Base-by-base conservation (phyloP, 1,140 invertebrate genomes). In the Temnothorax nylanderi region DNA sequence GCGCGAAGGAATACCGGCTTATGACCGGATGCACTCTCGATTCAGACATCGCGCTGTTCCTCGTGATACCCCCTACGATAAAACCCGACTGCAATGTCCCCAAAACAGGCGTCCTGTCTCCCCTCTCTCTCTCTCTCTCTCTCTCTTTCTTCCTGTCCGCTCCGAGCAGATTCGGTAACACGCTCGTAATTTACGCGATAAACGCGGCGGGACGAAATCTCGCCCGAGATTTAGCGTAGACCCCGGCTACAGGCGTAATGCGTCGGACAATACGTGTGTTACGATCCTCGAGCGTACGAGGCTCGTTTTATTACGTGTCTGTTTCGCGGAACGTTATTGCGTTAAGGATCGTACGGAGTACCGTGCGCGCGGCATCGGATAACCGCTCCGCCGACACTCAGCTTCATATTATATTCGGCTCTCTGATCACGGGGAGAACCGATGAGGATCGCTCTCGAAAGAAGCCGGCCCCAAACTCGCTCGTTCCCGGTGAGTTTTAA, bases 1-100 rank as follows among this genome's bases (percentile, higher is more conserved):
- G 90, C 85, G 56, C 76, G 78, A 71, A 71, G 69, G 75, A 86
- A 37, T 69, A 76, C 76, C 87, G 76, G 85, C 89, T 90, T 84
- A 91, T 89, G 91, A 92, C 88, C 90, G 88, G 85, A 90, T 90
- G 88, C 90, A 87, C 85, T 78, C 87, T 56, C 88, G 89, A 90
- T 90, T 88, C 88, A 80, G 89, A 85, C 74, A 34, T 90, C 60
- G 51, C 65, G 71, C 74, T 34, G 21, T 47, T 26, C 47, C 26
- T 37, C 47, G 47, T 34, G 58, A 49, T 51, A 26, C 11, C 26
- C 62, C 41, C 69, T 54, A 37, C 56, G 89, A 90, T 90, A 89
- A 90, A 87, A 84, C 44, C 75, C 69, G 78, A 13, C 49, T 67
- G 32, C 51, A 65, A 69, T 54, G 82, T 85, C 74, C 47, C 82